A percentile compares a stretch with the other conserved stretches of the same genome.
Evolutionary conservation across 2,113 vertebrate genomes (phyloP).

Genomic region (Trichomycterus rosablanca): DNA sequence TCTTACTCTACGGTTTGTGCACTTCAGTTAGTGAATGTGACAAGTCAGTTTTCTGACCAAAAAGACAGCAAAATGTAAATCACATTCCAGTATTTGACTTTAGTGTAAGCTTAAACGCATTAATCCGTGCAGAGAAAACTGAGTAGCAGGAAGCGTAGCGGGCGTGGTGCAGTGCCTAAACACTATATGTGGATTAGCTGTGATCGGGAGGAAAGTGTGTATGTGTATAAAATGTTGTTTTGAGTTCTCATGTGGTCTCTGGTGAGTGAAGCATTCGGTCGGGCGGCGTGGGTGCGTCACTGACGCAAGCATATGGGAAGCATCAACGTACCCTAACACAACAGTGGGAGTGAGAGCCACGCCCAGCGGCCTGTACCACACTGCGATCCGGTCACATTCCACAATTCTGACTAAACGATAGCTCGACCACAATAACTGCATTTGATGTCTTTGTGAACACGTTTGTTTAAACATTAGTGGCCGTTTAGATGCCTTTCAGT

Average conservation of each 20-base stretch:
- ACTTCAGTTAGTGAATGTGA: too few species aligned
- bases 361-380: constrained; percentile 16
- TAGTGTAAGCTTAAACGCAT: too few species aligned
- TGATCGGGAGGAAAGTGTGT: too few species aligned
- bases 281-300: background rate
- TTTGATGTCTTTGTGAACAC: constrained; percentile 33
- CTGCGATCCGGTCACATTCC: constrained; percentile 22
- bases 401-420: constrained; percentile 13
- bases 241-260: background rate
- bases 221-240: too few species aligned
- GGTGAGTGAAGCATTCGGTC: background rate
- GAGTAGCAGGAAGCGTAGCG: too few species aligned
- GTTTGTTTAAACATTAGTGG: constrained; percentile 29
- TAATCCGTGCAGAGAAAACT: too few species aligned
- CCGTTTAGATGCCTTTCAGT: constrained; percentile 17
- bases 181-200: too few species aligned
- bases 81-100: too few species aligned
- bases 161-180: too few species aligned
- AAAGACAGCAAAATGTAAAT: too few species aligned
- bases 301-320: constrained; percentile 46
- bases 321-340: constrained; percentile 29
- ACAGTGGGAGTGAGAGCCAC: constrained; percentile 18
- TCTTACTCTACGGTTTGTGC: too few species aligned
- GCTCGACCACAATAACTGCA: constrained; percentile 3
- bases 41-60: too few species aligned